Conservation (phyloP, 2,113 vertebrate genomes). For the Seriola quinqueradiata region DNA sequence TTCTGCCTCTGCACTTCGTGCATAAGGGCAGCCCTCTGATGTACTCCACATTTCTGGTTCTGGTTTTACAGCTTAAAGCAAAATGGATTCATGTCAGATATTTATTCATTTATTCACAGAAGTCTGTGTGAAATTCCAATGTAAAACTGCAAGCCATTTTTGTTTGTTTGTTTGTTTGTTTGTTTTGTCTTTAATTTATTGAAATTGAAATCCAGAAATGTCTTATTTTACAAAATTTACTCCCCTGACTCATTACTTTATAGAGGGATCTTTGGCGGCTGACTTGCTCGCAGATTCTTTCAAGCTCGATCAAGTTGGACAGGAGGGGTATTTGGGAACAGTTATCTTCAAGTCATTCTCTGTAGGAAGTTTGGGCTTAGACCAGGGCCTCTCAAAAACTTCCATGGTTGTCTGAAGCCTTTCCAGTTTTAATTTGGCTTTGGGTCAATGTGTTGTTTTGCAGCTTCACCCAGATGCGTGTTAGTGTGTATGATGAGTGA, state of each 20-base stretch:
- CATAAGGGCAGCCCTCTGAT: neutral
- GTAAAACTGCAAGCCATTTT: neutral
- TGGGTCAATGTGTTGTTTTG: neutral
- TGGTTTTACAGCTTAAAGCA: neutral
- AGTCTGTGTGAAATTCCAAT: neutral
- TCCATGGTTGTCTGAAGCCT: constrained; percentile 12
- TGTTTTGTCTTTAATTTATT: neutral
- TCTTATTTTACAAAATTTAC: neutral
- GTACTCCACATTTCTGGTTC: neutral
- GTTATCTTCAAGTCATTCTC: constrained; percentile 23
- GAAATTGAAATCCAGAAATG: constrained; percentile 8
- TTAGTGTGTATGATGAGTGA: neutral
- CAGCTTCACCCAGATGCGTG: constrained; percentile 16
- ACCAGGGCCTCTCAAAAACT: constrained; percentile 15
- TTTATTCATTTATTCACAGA: neutral
- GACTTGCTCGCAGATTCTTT: constrained; percentile 14
- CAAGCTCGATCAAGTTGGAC: neutral
- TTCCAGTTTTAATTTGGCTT: constrained; percentile 35
- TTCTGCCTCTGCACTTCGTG: constrained; percentile 7
- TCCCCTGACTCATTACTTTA: constrained; percentile 4
- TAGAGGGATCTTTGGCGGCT: neutral
- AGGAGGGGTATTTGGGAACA: neutral
- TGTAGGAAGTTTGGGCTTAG: constrained; percentile 4
- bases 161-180: too few species aligned
- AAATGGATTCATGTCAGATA: neutral